Evolutionary conservation across 2,888 invertebrate species (phyloP), one percentile per base, ranked within the genome.

Genomic region (Ophion ellenae): DNA sequence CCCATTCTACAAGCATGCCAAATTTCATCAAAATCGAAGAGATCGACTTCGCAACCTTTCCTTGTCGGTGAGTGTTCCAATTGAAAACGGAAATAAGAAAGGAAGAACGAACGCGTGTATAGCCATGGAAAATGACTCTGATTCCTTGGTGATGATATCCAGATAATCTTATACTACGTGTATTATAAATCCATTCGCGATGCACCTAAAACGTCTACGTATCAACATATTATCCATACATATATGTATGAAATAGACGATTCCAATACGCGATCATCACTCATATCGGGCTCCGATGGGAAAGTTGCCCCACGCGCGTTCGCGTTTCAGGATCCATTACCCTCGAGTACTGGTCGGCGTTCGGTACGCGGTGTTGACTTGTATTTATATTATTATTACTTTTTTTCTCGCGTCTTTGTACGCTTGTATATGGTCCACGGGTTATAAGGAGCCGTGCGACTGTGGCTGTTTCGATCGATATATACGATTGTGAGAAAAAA

Each of bases 401-500:
- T 75, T 77, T 45, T 69, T 61, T 40, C 63, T 73, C 7, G 57
- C 36, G 64, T 53, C 64, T 63, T 40, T 3, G 57, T 70, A 57
- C 79, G 45, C 45, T 67, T 61, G 47, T 78, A 53, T 61, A 47
- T 53, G n/a, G 69, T 71, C 40, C 40, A 71, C 11, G 40, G 47
- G 40, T 47, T 40, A 71, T 28, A 57, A 73, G 67, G 32, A 64
- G 57, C 64, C 77, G 61, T 66, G 78, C 40, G 40, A 28, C 53
- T 73, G 9, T n/a, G 24, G 61, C 71, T 63, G 64, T 4, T 78
- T 66, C 67, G 87, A 89, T 88, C 90, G 91, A 91, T 90, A 90
- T 66, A n/a, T 36, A 36, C 89, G 89, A 90, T 91, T 90, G 57
- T 59, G 61, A 79, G 53, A 79, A 47, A 80, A 91, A 88, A 90